Evolutionary conservation across 2,797 vertebrate species (phyloP).

Genomic region (Yasuhikotakia modesta): DNA sequence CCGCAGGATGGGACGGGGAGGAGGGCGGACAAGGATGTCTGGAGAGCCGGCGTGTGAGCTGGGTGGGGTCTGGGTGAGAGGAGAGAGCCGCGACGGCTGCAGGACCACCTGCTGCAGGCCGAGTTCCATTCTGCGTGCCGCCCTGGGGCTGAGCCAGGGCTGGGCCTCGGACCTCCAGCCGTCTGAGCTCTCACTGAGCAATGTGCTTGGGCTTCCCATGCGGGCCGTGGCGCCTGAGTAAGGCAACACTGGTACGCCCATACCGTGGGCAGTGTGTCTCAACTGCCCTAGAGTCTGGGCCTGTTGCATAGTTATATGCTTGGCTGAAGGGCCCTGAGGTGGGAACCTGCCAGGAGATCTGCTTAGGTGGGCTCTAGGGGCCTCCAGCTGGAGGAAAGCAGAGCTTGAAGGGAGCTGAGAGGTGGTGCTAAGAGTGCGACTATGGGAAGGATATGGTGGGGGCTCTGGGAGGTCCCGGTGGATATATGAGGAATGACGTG

Average conservation of each 20-base stretch:
- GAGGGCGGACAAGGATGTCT: conserved; percentile 91
- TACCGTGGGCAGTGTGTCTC: conserved; percentile 98
- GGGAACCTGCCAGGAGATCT: conserved; percentile 84
- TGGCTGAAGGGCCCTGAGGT: conserved; percentile 82
- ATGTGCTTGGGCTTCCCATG: conserved; percentile 93
- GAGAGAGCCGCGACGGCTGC: conserved; percentile 95
- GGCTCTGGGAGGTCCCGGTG: conserved; percentile 88
- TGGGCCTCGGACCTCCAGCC: conserved; percentile 86
- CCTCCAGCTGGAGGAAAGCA: conserved; percentile 94
- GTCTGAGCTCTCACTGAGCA: conserved; percentile 91
- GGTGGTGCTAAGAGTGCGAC: conserved; percentile 78
- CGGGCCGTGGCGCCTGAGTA: conserved; percentile 93
- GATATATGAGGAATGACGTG: conserved; percentile 86
- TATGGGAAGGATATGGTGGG: conserved; percentile 83
- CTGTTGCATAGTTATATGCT: conserved; percentile 98
- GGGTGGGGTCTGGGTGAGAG: conserved; percentile 96
- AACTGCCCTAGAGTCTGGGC: conserved; percentile 95
- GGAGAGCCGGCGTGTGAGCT: conserved; percentile 95
- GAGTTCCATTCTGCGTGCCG: conserved; percentile 89
- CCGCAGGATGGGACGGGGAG: conserved; percentile 91
- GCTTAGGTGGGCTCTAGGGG: conserved; percentile 84
- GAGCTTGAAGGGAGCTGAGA: conserved; percentile 90
- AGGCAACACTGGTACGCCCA: conserved; percentile 99
- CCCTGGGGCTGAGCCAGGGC: conserved; percentile 96
- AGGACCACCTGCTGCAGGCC: conserved; percentile 98